phyloP scores from a whole-genome alignment of 2,113 vertebrate species.

The Motacilla alba region DNA sequence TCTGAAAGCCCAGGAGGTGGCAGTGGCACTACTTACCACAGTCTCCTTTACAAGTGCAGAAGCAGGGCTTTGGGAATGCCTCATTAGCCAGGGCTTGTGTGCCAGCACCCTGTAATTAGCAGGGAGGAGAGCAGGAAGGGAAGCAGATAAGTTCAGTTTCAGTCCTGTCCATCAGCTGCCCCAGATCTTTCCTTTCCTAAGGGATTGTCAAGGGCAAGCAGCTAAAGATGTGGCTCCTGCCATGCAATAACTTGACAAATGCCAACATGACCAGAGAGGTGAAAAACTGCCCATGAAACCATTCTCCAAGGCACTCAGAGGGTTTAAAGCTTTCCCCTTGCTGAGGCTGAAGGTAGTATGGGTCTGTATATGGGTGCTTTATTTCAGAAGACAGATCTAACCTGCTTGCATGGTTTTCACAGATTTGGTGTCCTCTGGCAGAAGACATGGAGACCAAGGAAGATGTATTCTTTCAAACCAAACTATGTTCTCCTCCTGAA shows the following conservation, averaged over 20 bases:
- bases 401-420: background rate
- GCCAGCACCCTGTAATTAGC: background rate
- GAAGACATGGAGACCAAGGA: background rate
- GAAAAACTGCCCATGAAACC: background rate
- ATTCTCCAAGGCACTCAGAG: background rate
- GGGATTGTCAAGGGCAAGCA: background rate
- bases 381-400: background rate
- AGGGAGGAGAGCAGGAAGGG: background rate
- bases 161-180: background rate
- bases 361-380: background rate
- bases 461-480: conserved; percentile 24
- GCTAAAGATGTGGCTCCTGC: background rate
- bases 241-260: background rate
- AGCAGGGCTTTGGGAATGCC: background rate
- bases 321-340: background rate
- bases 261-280: background rate
- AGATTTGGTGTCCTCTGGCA: background rate
- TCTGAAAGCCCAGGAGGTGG: conserved; percentile 30
- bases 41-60: background rate
- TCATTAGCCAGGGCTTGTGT: background rate
- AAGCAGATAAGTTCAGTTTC: background rate
- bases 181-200: background rate
- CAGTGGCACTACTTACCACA: background rate
- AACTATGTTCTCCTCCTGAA: background rate
- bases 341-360: background rate